A percentile compares a stretch with the other conserved stretches of the same genome.
Evolutionary conservation across 2,113 vertebrate genomes (phyloP).

Genomic region (Phycodurus eques): DNA sequence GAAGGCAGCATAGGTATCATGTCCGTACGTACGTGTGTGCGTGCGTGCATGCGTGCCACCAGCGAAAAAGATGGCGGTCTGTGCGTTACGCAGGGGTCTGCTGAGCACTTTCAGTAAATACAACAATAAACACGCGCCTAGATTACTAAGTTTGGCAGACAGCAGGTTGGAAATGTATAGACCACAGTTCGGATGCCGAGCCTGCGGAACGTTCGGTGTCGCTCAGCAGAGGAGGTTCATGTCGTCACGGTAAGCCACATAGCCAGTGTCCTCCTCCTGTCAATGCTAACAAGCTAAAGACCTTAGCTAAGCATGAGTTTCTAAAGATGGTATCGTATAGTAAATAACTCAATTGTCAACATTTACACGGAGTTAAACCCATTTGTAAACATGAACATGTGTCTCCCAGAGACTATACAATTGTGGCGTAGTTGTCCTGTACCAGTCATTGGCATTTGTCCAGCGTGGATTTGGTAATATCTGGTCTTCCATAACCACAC

Average conservation of each 20-base stretch:
- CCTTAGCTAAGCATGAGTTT: slow-evolving; percentile 13
- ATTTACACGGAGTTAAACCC: too few species aligned
- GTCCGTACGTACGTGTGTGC: not conserved
- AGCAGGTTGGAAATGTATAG: slow-evolving; percentile 45
- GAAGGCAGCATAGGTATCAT: slow-evolving; percentile 22
- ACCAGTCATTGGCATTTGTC: not conserved
- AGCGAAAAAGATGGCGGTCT: slow-evolving; percentile 70
- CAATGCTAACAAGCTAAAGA: slow-evolving; percentile 48
- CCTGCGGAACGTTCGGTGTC: slow-evolving; percentile 48
- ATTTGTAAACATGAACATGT: not conserved
- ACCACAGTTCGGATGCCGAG: slow-evolving; percentile 50
- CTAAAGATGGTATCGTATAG: not conserved
- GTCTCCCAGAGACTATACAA: not conserved
- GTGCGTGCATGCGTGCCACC: not conserved
- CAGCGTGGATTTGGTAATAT: not conserved
- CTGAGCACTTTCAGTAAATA: slow-evolving; percentile 67
- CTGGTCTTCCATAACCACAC: not conserved
- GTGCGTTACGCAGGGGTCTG: slow-evolving; percentile 66
- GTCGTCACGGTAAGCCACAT: slow-evolving; percentile 74
- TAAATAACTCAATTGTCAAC: not conserved
- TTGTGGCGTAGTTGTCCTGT: not conserved
- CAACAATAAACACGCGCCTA: slow-evolving; percentile 60
- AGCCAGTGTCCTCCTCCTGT: slow-evolving; percentile 23
- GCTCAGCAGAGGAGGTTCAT: slow-evolving; percentile 67
- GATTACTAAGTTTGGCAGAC: slow-evolving; percentile 56